Conservation (phyloP, 2,888 invertebrate species). For the Plemyria rubiginata region DNA sequence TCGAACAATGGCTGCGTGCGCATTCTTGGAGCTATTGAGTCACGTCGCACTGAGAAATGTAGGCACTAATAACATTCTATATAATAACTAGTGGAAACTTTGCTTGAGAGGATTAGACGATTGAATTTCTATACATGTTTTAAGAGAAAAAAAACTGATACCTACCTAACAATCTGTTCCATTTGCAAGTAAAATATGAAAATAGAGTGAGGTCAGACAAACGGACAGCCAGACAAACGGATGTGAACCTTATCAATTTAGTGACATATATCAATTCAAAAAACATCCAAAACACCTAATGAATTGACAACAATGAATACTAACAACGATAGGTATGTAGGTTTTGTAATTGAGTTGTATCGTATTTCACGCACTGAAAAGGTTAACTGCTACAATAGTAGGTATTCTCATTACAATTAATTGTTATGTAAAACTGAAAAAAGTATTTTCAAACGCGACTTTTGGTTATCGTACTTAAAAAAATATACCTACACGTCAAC, state of each 20-base stretch:
- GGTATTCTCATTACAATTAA: constrained; percentile 24
- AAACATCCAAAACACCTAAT: not conserved
- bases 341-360: constrained; percentile 30
- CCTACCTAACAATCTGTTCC: too few species aligned
- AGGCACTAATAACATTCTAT: constrained; percentile 50
- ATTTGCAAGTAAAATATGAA: too few species aligned
- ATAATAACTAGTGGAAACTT: constrained; percentile 25
- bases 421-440: constrained; percentile 18
- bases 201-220: too few species aligned
- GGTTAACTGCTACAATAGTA: constrained; percentile 22
- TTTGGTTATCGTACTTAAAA: not conserved
- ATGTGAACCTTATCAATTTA: not conserved
- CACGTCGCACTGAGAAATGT: constrained; percentile 54
- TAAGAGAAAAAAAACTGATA: not conserved
- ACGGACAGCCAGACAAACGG: too few species aligned
- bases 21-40: constrained; percentile 61
- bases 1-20: constrained; percentile 67
- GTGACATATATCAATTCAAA: not conserved
- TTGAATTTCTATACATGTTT: not conserved
- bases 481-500: too few species aligned
- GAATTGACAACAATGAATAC: constrained; percentile 29
- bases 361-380: constrained; percentile 10
- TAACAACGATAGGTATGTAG: constrained; percentile 31
- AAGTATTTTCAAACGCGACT: constrained; percentile 2
- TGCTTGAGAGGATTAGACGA: not conserved